Evolutionary conservation across 1,140 invertebrate genomes (phyloP), one percentile per base, ranked within the genome.

Genomic region (Saccostrea cuccullata): DNA sequence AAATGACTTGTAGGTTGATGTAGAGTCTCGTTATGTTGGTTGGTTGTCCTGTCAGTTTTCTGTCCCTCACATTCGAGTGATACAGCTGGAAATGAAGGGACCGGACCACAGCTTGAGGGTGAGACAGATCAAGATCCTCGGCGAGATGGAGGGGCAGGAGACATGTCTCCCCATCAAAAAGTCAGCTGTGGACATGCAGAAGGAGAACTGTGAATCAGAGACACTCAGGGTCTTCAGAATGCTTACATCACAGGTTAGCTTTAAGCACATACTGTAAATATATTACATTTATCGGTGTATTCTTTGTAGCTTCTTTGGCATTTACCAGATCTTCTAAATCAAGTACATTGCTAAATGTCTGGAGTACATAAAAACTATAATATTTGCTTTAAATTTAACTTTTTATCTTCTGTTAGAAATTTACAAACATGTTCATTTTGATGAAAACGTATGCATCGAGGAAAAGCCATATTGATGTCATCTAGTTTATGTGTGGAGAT

Each of bases 171-270:
- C 91, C 0, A 90, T 93, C 77, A 93, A 93, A 86, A 92, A 93
- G 87, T 91, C 91, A 17, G 91, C 94, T 13, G 87, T 93, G 6
- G 92, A 93, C 60, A 92, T 95, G 40, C 95, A 95, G 86, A 93
- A 94, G 92, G 96, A 97, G 85, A 97, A 98, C 93, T 98, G 98
- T 92, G 98, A 99, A 95, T 95, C 97, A 17, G 98, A 99, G 95
- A 99, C 98, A 0, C 95, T 99, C 13, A 96, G 97, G 92, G 98
- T 99, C 0, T 99, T 99, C 94, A 96, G 98, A n/a, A 95, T 98
- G 0, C 97, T 99, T 9, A 99, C 98, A 0, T 97, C 97, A 90
- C 97, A 98, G 96, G 98, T 97, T 94, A 92, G 58, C 90, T 26
- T 36, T 36, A 36, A 36, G 30, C 30, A 36, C 70, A n/a, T 2